Base-by-base conservation (phyloP, 2,113 vertebrate species). In the Myiozetetes cayanensis region DNA sequence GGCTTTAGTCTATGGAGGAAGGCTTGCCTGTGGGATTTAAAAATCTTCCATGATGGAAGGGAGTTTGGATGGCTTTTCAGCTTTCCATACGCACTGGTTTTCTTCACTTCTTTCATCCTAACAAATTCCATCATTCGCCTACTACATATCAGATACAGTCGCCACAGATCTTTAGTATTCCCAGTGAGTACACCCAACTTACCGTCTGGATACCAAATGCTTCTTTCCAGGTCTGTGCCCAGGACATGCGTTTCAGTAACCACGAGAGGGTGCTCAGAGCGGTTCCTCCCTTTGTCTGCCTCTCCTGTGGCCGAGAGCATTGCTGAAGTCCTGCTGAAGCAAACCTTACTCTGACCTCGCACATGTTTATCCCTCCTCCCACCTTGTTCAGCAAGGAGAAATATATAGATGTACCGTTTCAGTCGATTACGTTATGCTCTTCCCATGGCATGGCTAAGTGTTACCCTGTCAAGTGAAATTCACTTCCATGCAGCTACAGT, bases 221-320 rank as follows among this genome's bases (percentile, higher is more conserved):
- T 86, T 39, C 68, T 77, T 92, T 95, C 78, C 79, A 68, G 89
- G 33, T 94, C 89, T 61, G 52, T 94, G 68, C 83, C 78, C 0
- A 5, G 67, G 78, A 87, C 1, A 3, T 90, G 58, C 7, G 0
- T 92, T 77, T 92, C 91, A 52, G 84, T 94, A 94, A 44, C 94
- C 94, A 95, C 93, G 83, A 94, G 94, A 96, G 94, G 96, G 92
- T 93, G 96, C 93, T 95, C 88, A 33, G 87, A 78, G 77, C 33
- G 0, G 70, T 53, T 53, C 55, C 77, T 93, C 71, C 82, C 92
- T 96, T 96, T 96, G 91, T 93, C 90, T 96, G 85, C 80, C 78
- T 87, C 85, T 91, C 61, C 61, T 55, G 58, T 13, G 31, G 72
- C 87, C 7, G 1, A 65, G 63, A 89, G 80, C 85, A 58, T 87